Base-by-base conservation (phyloP, 2,113 vertebrate genomes). In the Colinus virginianus region DNA sequence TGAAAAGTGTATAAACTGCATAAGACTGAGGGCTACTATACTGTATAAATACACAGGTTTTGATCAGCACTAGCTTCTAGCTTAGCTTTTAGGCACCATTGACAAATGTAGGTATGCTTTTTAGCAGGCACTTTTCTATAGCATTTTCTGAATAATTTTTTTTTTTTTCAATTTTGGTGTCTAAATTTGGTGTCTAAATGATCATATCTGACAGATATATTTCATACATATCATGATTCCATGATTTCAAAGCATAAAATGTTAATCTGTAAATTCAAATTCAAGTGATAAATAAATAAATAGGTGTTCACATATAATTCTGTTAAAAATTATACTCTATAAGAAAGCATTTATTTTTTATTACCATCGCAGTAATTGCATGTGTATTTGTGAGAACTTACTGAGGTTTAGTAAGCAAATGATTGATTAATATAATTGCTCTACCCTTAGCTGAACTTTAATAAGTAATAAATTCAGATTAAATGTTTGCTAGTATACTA, bases 391-490 rank as follows among this genome's bases (percentile, higher is more conserved):
- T 79, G 38, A 83, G 32, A 42, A 78, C 13, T 70, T 78, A n/a
- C 19, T 83, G 49, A 91, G 36, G 61, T 91, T 77, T 67, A 77
- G 20, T 84, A 91, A 85, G 49, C 22, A 93, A 77, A 8, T 25
- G 22, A 78, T 51, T 75, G 56, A 66, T 78, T 75, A 62, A 80
- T 71, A 22, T 56, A 91, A 78, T 42, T 78, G 42, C 21, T 76
- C 53, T 79, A 70, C 14, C 2, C n/a, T 85, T 85, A 88, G 26
- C 36, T 88, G 15, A 87, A 45, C 19, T 80, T 90, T 49, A 93
- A 66, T 59, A 71, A 89, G 18, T 85, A 74, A 61, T 74, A 92
- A 91, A 85, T 89, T 86, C 46, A 90, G 56, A 83, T 87, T 90
- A 69, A 87, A 74, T 71, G 82, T 21, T 22, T 90, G 61, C 71